phyloP scores from a whole-genome alignment of 2,113 vertebrate species.

The Stegastes partitus region DNA sequence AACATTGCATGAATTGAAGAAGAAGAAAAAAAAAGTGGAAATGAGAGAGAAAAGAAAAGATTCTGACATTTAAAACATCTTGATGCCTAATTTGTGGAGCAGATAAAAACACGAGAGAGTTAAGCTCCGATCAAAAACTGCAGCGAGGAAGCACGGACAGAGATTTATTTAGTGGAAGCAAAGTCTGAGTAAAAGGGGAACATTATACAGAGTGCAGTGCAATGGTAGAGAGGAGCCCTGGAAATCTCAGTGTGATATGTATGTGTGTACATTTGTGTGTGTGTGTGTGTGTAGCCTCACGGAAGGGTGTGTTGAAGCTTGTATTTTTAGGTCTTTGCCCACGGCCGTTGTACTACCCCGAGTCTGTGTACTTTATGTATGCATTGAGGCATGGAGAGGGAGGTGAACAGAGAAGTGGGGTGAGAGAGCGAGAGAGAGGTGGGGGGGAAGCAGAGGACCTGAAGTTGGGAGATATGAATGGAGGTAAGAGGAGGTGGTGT shows the following conservation, averaged over 20 bases:
- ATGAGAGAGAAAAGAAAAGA: neutral
- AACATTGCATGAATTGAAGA: neutral
- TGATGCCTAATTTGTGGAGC: slow-evolving; percentile 11
- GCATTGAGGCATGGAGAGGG: slow-evolving; percentile 58
- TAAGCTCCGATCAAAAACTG: slow-evolving; percentile 43
- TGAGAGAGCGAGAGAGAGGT: neutral
- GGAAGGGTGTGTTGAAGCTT: slow-evolving; percentile 62
- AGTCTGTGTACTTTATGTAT: slow-evolving; percentile 67
- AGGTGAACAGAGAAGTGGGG: slow-evolving; percentile 19
- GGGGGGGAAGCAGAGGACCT: slow-evolving; percentile 9
- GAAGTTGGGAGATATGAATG: slow-evolving; percentile 34
- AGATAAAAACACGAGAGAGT: neutral
- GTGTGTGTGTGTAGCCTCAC: slow-evolving; percentile 22
- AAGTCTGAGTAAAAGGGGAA: slow-evolving; percentile 52
- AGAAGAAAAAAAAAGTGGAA: neutral
- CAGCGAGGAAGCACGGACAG: slow-evolving; percentile 16
- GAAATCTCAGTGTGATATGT: slow-evolving; percentile 38
- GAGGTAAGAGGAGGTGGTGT: slow-evolving; percentile 34
- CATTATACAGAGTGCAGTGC: slow-evolving; percentile 38
- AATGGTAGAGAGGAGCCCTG: slow-evolving; percentile 37
- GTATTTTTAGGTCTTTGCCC: slow-evolving; percentile 78
- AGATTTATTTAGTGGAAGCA: slow-evolving; percentile 52
- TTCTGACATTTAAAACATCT: neutral
- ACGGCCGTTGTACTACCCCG: slow-evolving; percentile 69
- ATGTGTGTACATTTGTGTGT: slow-evolving; percentile 13